phyloP scores from a whole-genome alignment of 2,888 invertebrate genomes.

The Drosophila setosimentum region DNA sequence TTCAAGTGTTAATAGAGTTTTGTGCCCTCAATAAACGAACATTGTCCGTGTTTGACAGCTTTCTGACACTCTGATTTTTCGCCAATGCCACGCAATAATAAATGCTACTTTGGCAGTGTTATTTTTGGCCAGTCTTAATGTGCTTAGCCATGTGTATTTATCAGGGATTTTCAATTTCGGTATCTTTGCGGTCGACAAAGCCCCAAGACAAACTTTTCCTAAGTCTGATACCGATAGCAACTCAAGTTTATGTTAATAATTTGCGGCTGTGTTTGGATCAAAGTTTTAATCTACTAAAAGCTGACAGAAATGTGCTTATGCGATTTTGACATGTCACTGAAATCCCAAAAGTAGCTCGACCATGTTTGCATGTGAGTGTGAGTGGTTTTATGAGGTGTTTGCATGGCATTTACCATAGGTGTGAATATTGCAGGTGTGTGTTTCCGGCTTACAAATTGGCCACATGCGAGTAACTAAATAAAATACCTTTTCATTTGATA shows the following conservation, averaged over 20 bases:
- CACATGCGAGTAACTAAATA: constrained; percentile 12
- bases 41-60: constrained; percentile 25
- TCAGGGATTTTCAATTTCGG: constrained; percentile 10
- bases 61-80: constrained; percentile 35
- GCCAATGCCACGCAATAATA: constrained; percentile 13
- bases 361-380: not conserved
- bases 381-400: constrained; percentile 46
- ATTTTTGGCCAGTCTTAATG: constrained; percentile 11
- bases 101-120: constrained; percentile 25
- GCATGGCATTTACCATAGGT: constrained; percentile 41
- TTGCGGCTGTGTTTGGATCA: constrained; percentile 46
- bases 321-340: constrained; percentile 49
- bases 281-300: constrained; percentile 76
- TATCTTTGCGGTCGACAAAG: constrained; percentile 8
- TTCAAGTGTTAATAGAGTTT: constrained; percentile 66
- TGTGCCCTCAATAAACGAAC: constrained; percentile 14
- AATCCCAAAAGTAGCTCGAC: not conserved
- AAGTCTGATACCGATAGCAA: not conserved
- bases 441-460: constrained; percentile 35
- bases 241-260: constrained; percentile 46
- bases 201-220: constrained; percentile 1
- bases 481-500: constrained; percentile 6
- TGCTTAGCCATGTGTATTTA: constrained; percentile 9
- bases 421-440: constrained; percentile 34
- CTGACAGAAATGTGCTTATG: constrained; percentile 55